A percentile compares a stretch with the other conserved stretches of the same genome.
Evolutionary conservation across 2,888 invertebrate species (phyloP).

Genomic region (Neria commutata): DNA sequence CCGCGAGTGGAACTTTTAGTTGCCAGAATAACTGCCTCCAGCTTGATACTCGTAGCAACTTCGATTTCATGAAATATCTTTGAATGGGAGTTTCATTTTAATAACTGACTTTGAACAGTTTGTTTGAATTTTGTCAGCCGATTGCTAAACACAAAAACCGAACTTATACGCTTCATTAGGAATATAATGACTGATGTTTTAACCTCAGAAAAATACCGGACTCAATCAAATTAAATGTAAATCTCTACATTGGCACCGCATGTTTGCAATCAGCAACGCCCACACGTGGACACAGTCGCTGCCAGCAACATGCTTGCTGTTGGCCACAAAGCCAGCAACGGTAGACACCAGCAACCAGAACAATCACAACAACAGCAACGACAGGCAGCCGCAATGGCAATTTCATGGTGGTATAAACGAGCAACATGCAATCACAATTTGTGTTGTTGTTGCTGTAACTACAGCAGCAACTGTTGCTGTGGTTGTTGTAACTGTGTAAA

Average conservation of each 20-base stretch:
- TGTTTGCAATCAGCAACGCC: slow-evolving; percentile 33
- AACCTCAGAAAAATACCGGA: slow-evolving; percentile 28
- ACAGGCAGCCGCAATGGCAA: slow-evolving; percentile 23
- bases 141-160: too few species aligned
- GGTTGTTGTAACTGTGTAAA: too few species aligned
- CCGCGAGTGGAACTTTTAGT: too few species aligned
- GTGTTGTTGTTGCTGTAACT: slow-evolving; percentile 8
- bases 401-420: slow-evolving; percentile 32
- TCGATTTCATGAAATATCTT: too few species aligned
- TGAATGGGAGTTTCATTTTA: too few species aligned
- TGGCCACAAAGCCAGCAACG: background rate
- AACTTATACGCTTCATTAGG: too few species aligned
- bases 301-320: background rate
- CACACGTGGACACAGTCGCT: too few species aligned
- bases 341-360: slow-evolving; percentile 16
- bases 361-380: slow-evolving; percentile 20
- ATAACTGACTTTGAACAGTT: too few species aligned
- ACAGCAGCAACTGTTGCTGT: slow-evolving; percentile 6
- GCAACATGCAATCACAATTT: slow-evolving; percentile 30
- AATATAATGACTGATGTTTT: too few species aligned
- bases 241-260: slow-evolving; percentile 19
- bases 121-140: too few species aligned
- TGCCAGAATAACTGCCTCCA: too few species aligned
- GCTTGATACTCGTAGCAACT: too few species aligned
- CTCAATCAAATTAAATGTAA: slow-evolving; percentile 44